Conservation (phyloP, 2,888 invertebrate species). For the Philhelius pedissequus region DNA sequence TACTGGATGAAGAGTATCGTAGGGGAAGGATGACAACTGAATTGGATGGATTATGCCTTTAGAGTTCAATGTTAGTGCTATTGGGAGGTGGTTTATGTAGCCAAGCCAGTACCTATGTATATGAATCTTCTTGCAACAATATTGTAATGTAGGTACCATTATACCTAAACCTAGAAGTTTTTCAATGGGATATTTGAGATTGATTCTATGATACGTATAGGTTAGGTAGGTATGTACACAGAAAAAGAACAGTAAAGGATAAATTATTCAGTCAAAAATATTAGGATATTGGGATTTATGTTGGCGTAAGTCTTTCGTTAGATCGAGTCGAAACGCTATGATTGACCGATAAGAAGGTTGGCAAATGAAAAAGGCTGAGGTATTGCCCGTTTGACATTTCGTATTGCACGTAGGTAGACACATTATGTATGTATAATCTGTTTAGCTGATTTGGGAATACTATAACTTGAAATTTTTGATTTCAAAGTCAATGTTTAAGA, state of each 20-base stretch:
- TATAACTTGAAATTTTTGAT: no score
- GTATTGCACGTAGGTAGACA: no score
- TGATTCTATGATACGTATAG: no score
- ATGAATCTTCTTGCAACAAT: neutral
- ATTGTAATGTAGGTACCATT: neutral
- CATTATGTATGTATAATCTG: no score
- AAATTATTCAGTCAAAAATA: neutral
- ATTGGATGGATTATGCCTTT: conserved; percentile 46
- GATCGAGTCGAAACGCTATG: no score
- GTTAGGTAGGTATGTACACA: neutral
- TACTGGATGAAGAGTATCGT: neutral
- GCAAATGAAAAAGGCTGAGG: no score
- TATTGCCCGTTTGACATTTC: no score
- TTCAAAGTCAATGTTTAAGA: no score
- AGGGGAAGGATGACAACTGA: neutral
- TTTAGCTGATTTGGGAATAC: no score
- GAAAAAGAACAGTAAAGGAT: conserved; percentile 3
- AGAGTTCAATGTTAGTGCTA: conserved; percentile 67
- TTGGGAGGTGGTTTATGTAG: conserved; percentile 27
- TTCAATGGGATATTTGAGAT: neutral
- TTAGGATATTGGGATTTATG: no score
- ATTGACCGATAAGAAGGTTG: no score
- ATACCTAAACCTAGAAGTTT: neutral
- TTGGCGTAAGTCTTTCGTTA: no score
- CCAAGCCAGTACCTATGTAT: neutral